phyloP scores from a whole-genome alignment of 2,113 vertebrate genomes.

The Dasypus novemcinctus region DNA sequence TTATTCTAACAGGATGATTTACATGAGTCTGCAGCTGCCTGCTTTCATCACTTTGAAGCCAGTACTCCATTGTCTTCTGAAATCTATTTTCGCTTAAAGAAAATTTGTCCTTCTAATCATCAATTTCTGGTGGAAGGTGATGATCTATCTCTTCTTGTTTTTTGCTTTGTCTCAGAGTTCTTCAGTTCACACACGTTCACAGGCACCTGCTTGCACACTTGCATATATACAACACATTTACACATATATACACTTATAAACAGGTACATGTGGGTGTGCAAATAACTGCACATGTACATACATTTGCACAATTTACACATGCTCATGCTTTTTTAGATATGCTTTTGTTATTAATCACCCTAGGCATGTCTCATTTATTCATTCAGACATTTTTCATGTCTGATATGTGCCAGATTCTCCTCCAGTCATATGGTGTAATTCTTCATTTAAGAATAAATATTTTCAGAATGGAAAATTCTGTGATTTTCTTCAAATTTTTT shows the following conservation, averaged over 20 bases:
- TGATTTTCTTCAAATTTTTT: not conserved
- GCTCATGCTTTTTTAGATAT: too few relatives aligned
- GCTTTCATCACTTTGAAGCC: not conserved
- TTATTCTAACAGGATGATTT: not conserved
- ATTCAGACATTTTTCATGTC: not conserved
- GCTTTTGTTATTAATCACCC: too few relatives aligned
- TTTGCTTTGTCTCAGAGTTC: not conserved
- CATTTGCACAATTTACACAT: too few relatives aligned
- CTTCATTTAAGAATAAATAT: not conserved
- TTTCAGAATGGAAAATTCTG: not conserved
- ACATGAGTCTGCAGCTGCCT: not conserved
- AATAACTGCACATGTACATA: not conserved
- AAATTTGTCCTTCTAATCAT: not conserved
- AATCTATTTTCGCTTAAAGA: not conserved
- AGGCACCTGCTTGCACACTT: too few relatives aligned
- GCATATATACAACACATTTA: not conserved
- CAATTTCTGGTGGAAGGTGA: not conserved
- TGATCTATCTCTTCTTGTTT: too few relatives aligned
- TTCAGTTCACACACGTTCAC: too few relatives aligned
- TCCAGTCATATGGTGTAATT: too few relatives aligned
- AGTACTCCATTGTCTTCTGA: not conserved
- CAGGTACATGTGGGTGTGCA: too few relatives aligned
- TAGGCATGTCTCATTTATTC: not conserved
- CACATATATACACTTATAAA: accelerated
- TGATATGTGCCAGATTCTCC: not conserved